phyloP scores from a whole-genome alignment of 2,888 invertebrate species.

The Phorcus lineatus region DNA sequence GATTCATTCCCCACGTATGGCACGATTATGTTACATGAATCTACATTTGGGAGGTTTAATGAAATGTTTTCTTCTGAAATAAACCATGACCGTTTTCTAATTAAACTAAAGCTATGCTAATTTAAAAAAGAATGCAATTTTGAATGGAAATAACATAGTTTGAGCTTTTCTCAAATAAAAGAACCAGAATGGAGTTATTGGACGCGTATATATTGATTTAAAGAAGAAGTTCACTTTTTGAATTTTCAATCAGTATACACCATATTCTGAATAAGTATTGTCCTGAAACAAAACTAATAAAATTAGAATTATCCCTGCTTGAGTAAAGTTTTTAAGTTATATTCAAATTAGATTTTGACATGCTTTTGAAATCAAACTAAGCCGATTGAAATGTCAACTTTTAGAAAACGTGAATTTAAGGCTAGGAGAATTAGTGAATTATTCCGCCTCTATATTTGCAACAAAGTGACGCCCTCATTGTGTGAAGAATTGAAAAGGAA shows the following conservation, averaged over 20 bases:
- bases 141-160: not conserved
- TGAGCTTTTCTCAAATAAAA: no score
- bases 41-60: not conserved
- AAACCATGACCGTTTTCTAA: not conserved
- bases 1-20: no score
- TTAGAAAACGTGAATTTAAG: not conserved
- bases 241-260: not conserved
- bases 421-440: not conserved
- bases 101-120: not conserved
- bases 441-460: not conserved
- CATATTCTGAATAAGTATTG: not conserved
- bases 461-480: not conserved
- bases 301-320: not conserved
- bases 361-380: not conserved
- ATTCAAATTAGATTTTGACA: not conserved
- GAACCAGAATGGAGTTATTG: no score
- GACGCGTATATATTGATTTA: no score
- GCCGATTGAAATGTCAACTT: not conserved
- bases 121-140: not conserved
- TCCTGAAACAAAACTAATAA: not conserved
- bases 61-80: not conserved
- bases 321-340: not conserved
- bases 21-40: not conserved
- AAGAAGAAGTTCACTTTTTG: not conserved
- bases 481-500: not conserved